Evolutionary conservation across 1,140 invertebrate genomes (phyloP), one percentile per base, ranked within the genome.

Genomic region (Diploscapter pachys): DNA sequence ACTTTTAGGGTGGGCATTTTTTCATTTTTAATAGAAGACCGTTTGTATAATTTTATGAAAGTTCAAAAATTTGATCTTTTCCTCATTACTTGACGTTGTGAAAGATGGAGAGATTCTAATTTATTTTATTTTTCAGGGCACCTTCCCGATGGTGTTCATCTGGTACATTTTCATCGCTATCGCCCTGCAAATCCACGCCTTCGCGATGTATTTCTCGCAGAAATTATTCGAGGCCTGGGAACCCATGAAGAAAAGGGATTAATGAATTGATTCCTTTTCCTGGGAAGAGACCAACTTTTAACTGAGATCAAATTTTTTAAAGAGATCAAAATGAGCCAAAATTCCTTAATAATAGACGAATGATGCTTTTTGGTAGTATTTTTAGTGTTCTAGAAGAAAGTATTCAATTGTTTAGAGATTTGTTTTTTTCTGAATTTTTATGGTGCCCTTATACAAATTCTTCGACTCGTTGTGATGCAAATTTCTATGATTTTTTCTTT

Each of bases 101-200:
- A 31, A 31, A 31, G 31, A 2, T n/a, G 11, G 51, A 51, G 11
- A 50, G 2, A 51, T 48, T 65, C 31, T 65, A 13, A 2, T 71
- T 6, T 71, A 64, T 71, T 5, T 11, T 71, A 55, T 31, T 11
- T 72, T 71, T 5, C 55, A 76, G 63, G 78, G 77, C 55, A 92
- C 91, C 52, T 92, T 93, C 82, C 94, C 95, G 0, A 93, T 96
- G 85, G 93, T 93, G 52, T 87, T 96, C 13, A 88, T 97, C 71
- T 97, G 94, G 94, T 96, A 95, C 86, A 92, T 90, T 63, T 97
- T 96, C 87, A 90, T 96, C 64, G 86, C 93, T 31, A 85, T 93
- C 3, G 93, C 93, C 31, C 89, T 92, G 31, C 94, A 98, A 89
- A 91, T 97, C 63, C 95, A 97, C 86, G 88, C 89, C 54, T 94